Evolutionary conservation across 2,888 invertebrate genomes (phyloP).

Genomic region (Morinoia aosen): DNA sequence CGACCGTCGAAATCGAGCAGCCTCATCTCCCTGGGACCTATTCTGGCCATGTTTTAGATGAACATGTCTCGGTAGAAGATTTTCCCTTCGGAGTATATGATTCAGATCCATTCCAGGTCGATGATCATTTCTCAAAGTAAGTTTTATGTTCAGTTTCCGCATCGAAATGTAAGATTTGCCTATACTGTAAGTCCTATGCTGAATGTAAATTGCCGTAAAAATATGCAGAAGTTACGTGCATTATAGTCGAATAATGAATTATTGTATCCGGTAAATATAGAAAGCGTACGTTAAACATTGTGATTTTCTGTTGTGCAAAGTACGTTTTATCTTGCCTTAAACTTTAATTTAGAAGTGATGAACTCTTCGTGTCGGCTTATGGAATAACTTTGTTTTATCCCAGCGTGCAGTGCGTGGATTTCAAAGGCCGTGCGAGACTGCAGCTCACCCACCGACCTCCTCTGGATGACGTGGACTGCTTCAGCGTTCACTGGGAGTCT

Average conservation of each 20-base stretch:
- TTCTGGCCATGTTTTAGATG: not conserved
- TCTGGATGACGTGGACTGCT: constrained; percentile 60
- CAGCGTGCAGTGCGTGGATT: constrained; percentile 45
- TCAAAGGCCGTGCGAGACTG: constrained; percentile 56
- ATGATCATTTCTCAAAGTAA: constrained; percentile 25
- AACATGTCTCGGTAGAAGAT: constrained; percentile 1
- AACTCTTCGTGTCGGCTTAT: not conserved
- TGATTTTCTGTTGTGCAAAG: not conserved
- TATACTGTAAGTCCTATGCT: not conserved
- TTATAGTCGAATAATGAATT: not conserved
- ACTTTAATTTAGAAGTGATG: not conserved
- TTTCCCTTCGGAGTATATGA: constrained; percentile 23
- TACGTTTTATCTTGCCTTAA: too few species aligned
- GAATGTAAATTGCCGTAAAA: not conserved
- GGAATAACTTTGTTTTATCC: not conserved
- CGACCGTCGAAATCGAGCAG: not conserved
- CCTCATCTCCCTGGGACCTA: not conserved
- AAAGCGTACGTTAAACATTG: not conserved
- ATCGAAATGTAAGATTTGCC: too few species aligned
- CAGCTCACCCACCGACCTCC: constrained; percentile 59
- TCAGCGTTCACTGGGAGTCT: constrained; percentile 63
- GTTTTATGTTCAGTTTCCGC: not conserved
- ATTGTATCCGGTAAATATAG: not conserved
- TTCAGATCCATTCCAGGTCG: constrained; percentile 13
- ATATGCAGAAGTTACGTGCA: not conserved